A percentile compares a stretch with the other conserved stretches of the same genome.
These are phyloP conservation scores for Pelochelys cantorii DNA, from an alignment of 2,797 vertebrate species.

Conservation along the genomic window DNA sequence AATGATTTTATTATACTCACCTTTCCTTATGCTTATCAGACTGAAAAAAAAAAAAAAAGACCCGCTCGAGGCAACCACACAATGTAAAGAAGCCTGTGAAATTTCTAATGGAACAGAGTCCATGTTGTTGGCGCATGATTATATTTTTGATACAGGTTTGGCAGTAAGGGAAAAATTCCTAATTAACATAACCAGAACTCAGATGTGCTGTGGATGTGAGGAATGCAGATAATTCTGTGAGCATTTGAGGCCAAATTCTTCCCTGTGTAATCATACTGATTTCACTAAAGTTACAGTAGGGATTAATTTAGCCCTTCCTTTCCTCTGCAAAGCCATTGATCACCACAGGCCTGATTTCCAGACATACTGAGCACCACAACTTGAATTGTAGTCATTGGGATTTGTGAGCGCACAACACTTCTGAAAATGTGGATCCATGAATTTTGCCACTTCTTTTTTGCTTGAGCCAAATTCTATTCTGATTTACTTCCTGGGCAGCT, in stretches of 20 bases:
- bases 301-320: neutral
- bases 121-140: neutral
- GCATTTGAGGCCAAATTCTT: neutral
- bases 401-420: neutral
- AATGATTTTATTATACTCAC: too few species aligned
- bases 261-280: neutral
- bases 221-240: neutral
- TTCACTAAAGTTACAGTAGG: neutral
- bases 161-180: neutral
- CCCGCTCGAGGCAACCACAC: too few species aligned
- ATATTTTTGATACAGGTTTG: neutral
- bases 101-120: neutral
- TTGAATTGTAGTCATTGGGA: neutral
- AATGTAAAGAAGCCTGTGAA: neutral
- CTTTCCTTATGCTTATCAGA: neutral
- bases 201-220: neutral
- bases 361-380: neutral
- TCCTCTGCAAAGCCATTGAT: neutral
- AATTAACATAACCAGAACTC: neutral
- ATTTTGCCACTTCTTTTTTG: neutral
- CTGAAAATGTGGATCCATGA: neutral
- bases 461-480: neutral
- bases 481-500: neutral
- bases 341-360: neutral
- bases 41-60: neutral